Evolutionary conservation across 2,888 invertebrate genomes (phyloP), one percentile per base, ranked within the genome.

Genomic region (Sarcophaga subvicina): DNA sequence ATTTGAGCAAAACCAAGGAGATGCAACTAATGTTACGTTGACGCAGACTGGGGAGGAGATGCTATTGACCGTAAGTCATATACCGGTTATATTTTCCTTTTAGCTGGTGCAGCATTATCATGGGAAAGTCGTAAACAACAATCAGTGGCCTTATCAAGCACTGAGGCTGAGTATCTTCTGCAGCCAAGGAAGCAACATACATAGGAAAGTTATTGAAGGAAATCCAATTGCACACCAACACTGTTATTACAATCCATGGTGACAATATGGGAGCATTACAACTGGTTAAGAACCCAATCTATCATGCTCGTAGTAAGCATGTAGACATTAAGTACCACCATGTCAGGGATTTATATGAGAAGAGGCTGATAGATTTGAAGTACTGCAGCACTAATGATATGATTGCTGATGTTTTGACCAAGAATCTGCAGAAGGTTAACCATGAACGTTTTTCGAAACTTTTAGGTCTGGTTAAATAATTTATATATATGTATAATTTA

Each of bases 161-260:
- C 84, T 37, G 8, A 37, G 2, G 37, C 8, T 2, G 37, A 37
- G 8, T 37, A 3, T 83, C 85, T 22, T 62, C 60, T 45, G 83
- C 86, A 60, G 80, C 85, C 37, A 85, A 69, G n/a, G 87, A 87
- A 64, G 85, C 84, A 12, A 54, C 27, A 17, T 71, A 37, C 8
- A 17, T 66, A 4, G 22, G 37, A 25, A 64, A 67, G 20, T 8
- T 67, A 20, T 11, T 47, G 69, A 37, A 6, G 20, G 69, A 47
- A 69, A 47, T 47, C 12, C 4, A 47, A 47, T 47, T 69, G 12
- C 3, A 47, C 47, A 12, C 49, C 12, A 20, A 47, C 3, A 10
- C 4, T 47, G 20, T 69, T 1, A 69, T 69, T 47, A 37, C 4
- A 20, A 69, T 69, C 8, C 20, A 20, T 12, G 64, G 64, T 22